Evolutionary conservation across 2,888 invertebrate genomes (phyloP), one percentile per base, ranked within the genome.

Genomic region (Urechis unicinctus): DNA sequence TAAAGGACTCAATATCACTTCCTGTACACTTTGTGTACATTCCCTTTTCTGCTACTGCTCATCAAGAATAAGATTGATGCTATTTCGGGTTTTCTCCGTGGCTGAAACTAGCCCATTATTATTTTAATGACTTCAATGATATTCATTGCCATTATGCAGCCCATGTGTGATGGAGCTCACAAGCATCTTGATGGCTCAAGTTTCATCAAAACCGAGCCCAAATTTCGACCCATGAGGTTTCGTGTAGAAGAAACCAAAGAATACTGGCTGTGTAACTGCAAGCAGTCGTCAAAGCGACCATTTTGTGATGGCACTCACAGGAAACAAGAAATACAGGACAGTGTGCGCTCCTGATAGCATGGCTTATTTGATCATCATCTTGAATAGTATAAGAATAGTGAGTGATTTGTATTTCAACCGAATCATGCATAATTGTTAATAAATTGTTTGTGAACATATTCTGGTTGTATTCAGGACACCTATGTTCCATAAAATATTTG

Each of bases 241-340:
- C 82, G 82, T 64, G 93, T 96, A 1, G 85, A 86, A 50, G 88
- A 93, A 80, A 87, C 88, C 0, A 91, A 90, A 68, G 89, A 91
- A 22, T 95, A 94, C 75, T 94, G 92, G 89, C 80, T 98, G n/a
- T 98, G 98, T 76, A 92, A 92, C 75, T 98, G 98, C 75, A 98
- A 98, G 78, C 95, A 95, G 73, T 93, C 95, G 0, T 84, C 84
- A 50, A 88, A 90, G 65, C 83, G 91, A 62, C 98, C 98, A 1
- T 96, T 95, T 77, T 98, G 97, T 80, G 98, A 98, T 81, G 96
- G 96, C 9, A 86, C 91, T 9, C 97, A 97, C 78, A 57, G 50
- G 41, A 26, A 53, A 9, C 36, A 53, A 29, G 59, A 61, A 30
- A 57, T 63, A 21, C 59, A 64, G 41, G 55, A 50, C 9, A 50